These are phyloP conservation scores for Grammomys surdaster DNA, from an alignment of 2,113 vertebrate genomes.

Conservation along the genomic window DNA sequence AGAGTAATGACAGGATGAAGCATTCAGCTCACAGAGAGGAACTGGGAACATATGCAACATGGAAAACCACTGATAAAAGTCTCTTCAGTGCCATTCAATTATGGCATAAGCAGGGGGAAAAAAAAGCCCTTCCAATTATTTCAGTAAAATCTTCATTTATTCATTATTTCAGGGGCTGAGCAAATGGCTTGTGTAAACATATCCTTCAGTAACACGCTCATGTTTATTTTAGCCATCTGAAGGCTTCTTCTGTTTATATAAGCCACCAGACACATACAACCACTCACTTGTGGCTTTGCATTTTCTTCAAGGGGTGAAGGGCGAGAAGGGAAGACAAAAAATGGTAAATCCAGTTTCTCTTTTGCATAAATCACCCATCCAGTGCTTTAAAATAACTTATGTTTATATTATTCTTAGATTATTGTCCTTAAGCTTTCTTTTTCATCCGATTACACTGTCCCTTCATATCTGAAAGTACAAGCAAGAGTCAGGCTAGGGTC, in stretches of 20 bases:
- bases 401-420: constrained; percentile 79
- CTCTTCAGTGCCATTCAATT: constrained; percentile 66
- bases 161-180: constrained; percentile 78
- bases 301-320: constrained; percentile 73
- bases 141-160: constrained; percentile 75
- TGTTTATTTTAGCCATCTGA: constrained; percentile 81
- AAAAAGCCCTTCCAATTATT: constrained; percentile 78
- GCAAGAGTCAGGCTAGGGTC: constrained; percentile 40
- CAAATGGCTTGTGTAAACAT: constrained; percentile 82
- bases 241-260: constrained; percentile 81
- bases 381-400: constrained; percentile 77
- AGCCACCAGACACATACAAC: constrained; percentile 75
- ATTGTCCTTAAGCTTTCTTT: constrained; percentile 67
- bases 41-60: constrained; percentile 76
- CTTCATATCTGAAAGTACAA: constrained; percentile 56
- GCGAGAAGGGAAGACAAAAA: constrained; percentile 59
- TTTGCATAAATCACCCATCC: constrained; percentile 68
- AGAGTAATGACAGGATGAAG: constrained; percentile 81
- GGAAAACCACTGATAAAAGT: constrained; percentile 73
- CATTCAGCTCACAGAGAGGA: constrained; percentile 78
- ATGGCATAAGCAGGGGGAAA: constrained; percentile 58
- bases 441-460: constrained; percentile 73
- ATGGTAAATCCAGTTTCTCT: constrained; percentile 69
- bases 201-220: constrained; percentile 77
- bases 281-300: constrained; percentile 75